phyloP scores from a whole-genome alignment of 2,113 vertebrate species.

The Myxocyprinus asiaticus region DNA sequence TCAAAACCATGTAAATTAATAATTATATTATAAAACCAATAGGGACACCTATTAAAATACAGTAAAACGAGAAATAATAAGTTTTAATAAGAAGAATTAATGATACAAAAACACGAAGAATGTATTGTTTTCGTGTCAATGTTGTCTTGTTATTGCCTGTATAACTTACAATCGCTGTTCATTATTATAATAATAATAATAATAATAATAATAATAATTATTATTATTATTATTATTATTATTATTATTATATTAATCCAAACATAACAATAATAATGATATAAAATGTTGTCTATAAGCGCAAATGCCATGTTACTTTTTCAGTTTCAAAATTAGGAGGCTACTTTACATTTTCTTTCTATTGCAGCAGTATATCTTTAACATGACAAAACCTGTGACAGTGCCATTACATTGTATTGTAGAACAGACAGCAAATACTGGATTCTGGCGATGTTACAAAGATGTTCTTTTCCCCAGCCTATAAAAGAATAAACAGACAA shows the following conservation, averaged over 20 bases:
- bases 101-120: too few relatives aligned
- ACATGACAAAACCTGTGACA: constrained; percentile 22
- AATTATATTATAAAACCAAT: neutral
- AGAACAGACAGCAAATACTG: constrained; percentile 19
- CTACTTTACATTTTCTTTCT: neutral
- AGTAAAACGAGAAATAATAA: too few relatives aligned
- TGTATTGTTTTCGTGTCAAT: neutral
- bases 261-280: neutral
- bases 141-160: neutral
- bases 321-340: neutral
- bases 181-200: neutral
- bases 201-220: too few relatives aligned
- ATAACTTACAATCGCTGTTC: neutral
- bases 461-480: constrained; percentile 32
- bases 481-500: constrained; percentile 64
- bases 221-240: neutral
- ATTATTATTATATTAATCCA: neutral
- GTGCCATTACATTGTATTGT: constrained; percentile 14
- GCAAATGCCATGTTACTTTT: neutral
- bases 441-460: constrained; percentile 15
- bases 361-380: neutral
- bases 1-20: neutral
- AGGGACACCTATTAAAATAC: too few relatives aligned
- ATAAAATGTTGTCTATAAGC: neutral
- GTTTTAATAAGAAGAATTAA: too few relatives aligned